Base-by-base conservation (phyloP, 2,888 invertebrate genomes). In the Trachelus iudaicus region DNA sequence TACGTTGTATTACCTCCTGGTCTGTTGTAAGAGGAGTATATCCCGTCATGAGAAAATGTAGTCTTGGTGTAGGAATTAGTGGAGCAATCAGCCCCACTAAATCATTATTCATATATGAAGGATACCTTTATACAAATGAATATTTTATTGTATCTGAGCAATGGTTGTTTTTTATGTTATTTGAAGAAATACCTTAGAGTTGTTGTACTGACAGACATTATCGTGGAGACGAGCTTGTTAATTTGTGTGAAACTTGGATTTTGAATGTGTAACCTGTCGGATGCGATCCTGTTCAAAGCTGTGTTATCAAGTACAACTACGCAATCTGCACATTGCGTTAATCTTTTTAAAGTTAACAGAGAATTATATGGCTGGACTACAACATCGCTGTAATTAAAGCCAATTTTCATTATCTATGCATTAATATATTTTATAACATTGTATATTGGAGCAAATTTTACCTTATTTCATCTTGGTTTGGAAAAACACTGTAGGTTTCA, bases 11-110 rank as follows among this genome's bases (percentile, higher is more conserved):
- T 82, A 93, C 92, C 87, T 95, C 96, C 85, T 96, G 96, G 91
- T 98, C 98, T 1, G 98, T 97, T 0, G 97, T 96, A 69, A 99
- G 94, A 0, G 99, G 99, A 35, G 99, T 99, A 91, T 98, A 98
- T 15, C 99, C 99, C 0, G 99, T 99, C 98, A 99, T 99, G 9
- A 99, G 94, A 92, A 99, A 99, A 92, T 99, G 99, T 76, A 99
- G 94, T n/a, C 98, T 94, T 31, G 99, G 99, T 3, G 98, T 99
- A 0, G 99, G 99, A 86, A 99, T 98, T 76, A 99, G 93, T 1
- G 99, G 98, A 23, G 98, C 98, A 85, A 98, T 96, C 80, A 99
- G 92, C 76, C 98, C 98, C 91, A 98, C 97, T 82, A 99, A 94
- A 92, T 99, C 98, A 90, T 99, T 99, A 92, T 99, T 98, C 98